Evolutionary conservation across 2,888 invertebrate species (phyloP).

Genomic region (Lepidonotus clava): DNA sequence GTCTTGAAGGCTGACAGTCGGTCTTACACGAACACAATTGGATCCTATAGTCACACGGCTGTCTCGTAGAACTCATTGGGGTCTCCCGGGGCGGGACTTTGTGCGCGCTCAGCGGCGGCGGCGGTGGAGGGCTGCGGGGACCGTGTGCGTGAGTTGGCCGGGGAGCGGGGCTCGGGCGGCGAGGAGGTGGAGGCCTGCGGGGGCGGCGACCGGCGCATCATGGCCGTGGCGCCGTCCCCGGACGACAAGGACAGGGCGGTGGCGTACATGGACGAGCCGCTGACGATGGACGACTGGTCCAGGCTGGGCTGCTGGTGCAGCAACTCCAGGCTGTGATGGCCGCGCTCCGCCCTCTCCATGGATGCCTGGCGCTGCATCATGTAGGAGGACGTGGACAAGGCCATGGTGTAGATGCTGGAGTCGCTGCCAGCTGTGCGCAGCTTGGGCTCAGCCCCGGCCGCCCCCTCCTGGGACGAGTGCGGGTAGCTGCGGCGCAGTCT

Average conservation of each 20-base stretch:
- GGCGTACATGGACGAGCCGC: slow-evolving; percentile 64
- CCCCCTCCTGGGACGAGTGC: slow-evolving; percentile 27
- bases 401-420: slow-evolving; percentile 63
- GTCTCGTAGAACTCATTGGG: slow-evolving; percentile 56
- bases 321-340: slow-evolving; percentile 42
- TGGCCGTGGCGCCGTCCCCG: slow-evolving; percentile 45
- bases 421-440: slow-evolving; percentile 59
- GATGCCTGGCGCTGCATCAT: slow-evolving; percentile 57
- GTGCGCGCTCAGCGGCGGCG: not conserved
- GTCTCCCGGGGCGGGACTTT: slow-evolving; percentile 32
- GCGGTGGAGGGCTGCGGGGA: slow-evolving; percentile 14
- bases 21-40: slow-evolving; percentile 51
- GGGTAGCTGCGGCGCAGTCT: slow-evolving; percentile 24
- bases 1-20: slow-evolving; percentile 40
- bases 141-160: slow-evolving; percentile 32
- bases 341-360: slow-evolving; percentile 50
- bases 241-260: slow-evolving; percentile 64
- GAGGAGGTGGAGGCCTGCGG: slow-evolving; percentile 26
- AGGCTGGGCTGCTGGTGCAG: slow-evolving; percentile 60
- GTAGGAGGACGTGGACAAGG: slow-evolving; percentile 61
- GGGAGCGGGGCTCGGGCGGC: slow-evolving; percentile 46
- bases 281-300: slow-evolving; percentile 63
- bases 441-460: slow-evolving; percentile 35
- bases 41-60: slow-evolving; percentile 56
- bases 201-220: slow-evolving; percentile 53